phyloP scores from a whole-genome alignment of 2,113 vertebrate species.

The Onychostruthus taczanowskii region DNA sequence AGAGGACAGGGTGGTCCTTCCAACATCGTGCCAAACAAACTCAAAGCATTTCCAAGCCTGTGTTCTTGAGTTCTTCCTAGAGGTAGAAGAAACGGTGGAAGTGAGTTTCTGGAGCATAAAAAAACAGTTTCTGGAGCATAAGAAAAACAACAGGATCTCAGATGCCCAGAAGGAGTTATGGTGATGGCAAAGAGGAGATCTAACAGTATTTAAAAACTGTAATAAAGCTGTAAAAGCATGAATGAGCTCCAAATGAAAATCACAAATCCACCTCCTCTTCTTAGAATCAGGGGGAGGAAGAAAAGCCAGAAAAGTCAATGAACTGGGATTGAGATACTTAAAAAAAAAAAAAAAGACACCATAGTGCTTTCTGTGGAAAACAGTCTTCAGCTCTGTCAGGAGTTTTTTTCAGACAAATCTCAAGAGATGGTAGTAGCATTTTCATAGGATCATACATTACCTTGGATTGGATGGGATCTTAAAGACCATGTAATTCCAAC shows the following conservation, averaged over 20 bases:
- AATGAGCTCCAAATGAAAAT: background rate
- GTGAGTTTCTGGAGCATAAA: background rate
- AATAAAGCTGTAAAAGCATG: background rate
- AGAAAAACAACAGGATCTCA: background rate
- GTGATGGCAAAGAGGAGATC: background rate
- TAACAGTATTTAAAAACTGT: background rate
- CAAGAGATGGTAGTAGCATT: background rate
- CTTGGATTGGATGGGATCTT: background rate
- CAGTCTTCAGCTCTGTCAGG: background rate
- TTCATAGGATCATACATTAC: background rate
- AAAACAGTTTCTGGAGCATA: background rate
- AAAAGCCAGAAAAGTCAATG: background rate
- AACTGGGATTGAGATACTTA: background rate
- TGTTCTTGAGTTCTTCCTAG: background rate
- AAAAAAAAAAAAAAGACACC: background rate
- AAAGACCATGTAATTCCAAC: background rate
- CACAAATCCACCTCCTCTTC: background rate
- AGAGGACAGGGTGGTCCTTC: background rate
- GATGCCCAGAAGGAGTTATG: background rate
- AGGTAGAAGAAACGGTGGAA: background rate
- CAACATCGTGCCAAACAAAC: background rate
- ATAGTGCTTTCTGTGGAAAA: background rate
- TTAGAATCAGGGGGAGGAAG: background rate
- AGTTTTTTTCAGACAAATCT: background rate
- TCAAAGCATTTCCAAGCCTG: background rate